These are phyloP conservation scores for Streptopelia turtur DNA, from an alignment of 2,797 vertebrate species.

Conservation along the genomic window DNA sequence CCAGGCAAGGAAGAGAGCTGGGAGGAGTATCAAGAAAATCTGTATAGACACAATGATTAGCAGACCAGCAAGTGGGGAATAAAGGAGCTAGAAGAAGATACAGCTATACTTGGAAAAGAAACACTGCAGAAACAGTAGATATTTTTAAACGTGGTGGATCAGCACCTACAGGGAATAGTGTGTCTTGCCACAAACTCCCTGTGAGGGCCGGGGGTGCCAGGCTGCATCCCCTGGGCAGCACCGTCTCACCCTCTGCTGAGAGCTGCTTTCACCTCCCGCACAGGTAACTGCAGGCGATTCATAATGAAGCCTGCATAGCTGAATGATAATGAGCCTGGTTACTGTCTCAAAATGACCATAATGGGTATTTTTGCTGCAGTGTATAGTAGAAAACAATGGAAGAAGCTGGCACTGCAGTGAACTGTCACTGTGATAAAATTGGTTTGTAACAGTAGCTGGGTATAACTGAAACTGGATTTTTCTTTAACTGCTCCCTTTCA, in stretches of 20 bases:
- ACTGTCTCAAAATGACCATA: neutral
- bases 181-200: neutral
- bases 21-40: neutral
- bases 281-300: neutral
- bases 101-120: neutral
- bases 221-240: neutral
- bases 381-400: neutral
- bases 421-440: neutral
- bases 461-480: neutral
- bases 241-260: neutral
- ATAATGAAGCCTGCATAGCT: neutral
- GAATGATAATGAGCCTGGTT: neutral
- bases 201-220: rapidly evolving
- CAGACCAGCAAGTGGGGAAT: neutral
- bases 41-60: neutral
- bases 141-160: neutral
- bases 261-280: neutral
- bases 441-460: neutral
- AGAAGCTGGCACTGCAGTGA: neutral
- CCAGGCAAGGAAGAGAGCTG: neutral
- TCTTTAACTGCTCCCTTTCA: neutral
- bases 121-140: neutral
- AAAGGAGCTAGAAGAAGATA: neutral
- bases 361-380: neutral
- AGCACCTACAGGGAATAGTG: neutral